These are phyloP conservation scores for Ctenosaura bakeri DNA, from an alignment of 2,797 vertebrate genomes.

Conservation along the genomic window DNA sequence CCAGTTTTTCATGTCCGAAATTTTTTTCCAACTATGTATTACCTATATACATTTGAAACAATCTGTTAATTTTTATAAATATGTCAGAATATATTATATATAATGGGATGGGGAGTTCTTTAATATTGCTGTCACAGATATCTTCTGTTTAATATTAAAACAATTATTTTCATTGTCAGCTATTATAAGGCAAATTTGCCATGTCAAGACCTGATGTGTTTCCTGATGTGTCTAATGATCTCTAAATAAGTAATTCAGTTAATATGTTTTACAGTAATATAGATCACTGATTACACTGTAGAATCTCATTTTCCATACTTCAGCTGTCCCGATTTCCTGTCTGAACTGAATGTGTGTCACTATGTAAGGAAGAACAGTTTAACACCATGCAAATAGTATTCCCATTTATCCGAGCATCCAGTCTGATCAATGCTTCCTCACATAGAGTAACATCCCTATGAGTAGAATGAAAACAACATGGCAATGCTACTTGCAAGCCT, in stretches of 20 bases:
- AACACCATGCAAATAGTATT: background rate
- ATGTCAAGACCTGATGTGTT: conserved; percentile 22
- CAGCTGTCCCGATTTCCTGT: background rate
- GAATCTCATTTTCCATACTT: conserved; percentile 36
- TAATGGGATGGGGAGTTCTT: background rate
- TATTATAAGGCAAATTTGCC: conserved; percentile 37
- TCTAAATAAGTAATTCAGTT: conserved; percentile 45
- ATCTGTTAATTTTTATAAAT: background rate
- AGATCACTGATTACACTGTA: conserved; percentile 27
- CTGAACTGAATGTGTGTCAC: background rate
- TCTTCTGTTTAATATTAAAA: conserved; percentile 19
- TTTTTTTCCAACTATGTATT: background rate
- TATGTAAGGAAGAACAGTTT: background rate
- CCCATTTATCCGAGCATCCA: background rate
- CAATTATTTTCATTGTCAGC: conserved; percentile 18
- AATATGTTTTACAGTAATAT: conserved; percentile 22
- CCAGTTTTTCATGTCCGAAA: background rate
- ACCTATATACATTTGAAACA: background rate
- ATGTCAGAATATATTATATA: background rate
- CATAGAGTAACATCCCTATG: background rate
- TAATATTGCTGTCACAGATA: conserved; percentile 20
- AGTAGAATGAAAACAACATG: background rate
- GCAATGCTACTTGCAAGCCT: background rate
- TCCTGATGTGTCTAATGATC: conserved; percentile 30
- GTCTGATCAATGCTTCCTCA: background rate